Evolutionary conservation across 2,888 invertebrate species (phyloP).

Genomic region (Holacanthella duospinosa): DNA sequence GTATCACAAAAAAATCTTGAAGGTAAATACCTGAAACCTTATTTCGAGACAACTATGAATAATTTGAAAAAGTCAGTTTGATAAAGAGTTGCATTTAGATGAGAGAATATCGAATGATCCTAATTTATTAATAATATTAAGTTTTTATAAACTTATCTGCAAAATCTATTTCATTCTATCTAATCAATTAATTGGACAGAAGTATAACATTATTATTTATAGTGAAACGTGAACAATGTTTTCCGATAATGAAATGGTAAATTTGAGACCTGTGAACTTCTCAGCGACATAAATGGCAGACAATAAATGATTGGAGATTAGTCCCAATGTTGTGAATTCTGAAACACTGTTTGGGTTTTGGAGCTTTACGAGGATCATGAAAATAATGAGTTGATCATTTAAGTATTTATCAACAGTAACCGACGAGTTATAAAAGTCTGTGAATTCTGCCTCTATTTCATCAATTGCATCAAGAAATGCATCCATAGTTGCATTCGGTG

Average conservation of each 20-base stretch:
- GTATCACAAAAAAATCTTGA: too few relatives aligned
- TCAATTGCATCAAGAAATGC: constrained; percentile 23
- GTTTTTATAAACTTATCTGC: too few relatives aligned
- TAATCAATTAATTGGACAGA: too few relatives aligned
- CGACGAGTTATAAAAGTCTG: constrained; percentile 17
- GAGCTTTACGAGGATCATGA: constrained; percentile 29
- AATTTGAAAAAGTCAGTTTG: too few relatives aligned
- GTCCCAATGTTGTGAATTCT: constrained; percentile 14
- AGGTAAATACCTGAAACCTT: too few relatives aligned
- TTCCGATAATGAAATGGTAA: not conserved
- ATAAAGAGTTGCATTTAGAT: too few relatives aligned
- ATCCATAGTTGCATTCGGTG: constrained; percentile 15
- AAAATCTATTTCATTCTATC: too few relatives aligned
- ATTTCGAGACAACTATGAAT: too few relatives aligned
- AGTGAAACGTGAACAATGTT: not conserved
- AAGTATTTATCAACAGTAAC: constrained; percentile 27
- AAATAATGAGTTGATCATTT: constrained; percentile 34
- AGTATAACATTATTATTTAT: too few relatives aligned
- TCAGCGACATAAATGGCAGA: constrained; percentile 33
- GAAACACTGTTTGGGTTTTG: constrained; percentile 13
- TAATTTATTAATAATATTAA: too few relatives aligned
- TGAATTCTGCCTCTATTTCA: constrained; percentile 18
- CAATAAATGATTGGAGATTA: constrained; percentile 24
- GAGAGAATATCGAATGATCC: too few relatives aligned
- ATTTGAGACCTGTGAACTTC: constrained; percentile 14